phyloP scores from a whole-genome alignment of 1,140 invertebrate genomes.

The Chironomus tepperi region DNA sequence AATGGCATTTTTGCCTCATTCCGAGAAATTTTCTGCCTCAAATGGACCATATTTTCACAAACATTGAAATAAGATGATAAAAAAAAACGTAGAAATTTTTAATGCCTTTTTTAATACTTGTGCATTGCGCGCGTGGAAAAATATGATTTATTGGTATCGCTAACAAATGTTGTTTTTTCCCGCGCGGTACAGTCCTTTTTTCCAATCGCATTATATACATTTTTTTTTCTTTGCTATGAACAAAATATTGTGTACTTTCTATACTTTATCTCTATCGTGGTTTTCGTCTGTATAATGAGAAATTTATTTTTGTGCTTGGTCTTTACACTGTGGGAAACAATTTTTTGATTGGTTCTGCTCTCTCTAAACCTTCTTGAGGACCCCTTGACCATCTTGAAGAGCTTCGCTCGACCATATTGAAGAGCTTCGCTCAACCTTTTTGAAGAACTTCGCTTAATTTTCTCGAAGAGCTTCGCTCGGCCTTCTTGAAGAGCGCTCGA shows the following conservation, averaged over 20 bases:
- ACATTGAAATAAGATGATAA: not conserved
- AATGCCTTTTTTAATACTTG: conserved; percentile 21
- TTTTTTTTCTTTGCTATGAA: not conserved
- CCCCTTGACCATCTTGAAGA: too few relatives aligned
- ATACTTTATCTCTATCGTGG: too few relatives aligned
- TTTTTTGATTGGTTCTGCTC: too few relatives aligned
- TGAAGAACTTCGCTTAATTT: too few relatives aligned
- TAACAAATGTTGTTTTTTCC: conserved; percentile 16
- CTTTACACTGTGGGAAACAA: too few relatives aligned
- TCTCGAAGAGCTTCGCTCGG: too few relatives aligned
- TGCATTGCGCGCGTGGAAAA: not conserved
- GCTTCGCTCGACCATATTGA: too few relatives aligned
- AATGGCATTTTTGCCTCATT: not conserved
- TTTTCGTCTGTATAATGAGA: too few relatives aligned
- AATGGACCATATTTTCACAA: conserved; percentile 19
- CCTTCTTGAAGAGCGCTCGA: too few relatives aligned
- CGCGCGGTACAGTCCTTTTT: not conserved
- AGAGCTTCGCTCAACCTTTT: too few relatives aligned
- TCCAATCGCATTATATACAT: not conserved
- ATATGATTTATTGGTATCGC: conserved; percentile 22
- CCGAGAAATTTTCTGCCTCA: not conserved
- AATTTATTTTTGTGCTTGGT: not conserved
- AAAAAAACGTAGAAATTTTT: not conserved
- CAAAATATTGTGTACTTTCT: too few relatives aligned
- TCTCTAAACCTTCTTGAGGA: too few relatives aligned